Evolutionary conservation across 2,888 invertebrate genomes (phyloP), one percentile per base, ranked within the genome.

Genomic region (Escarpia spicata): DNA sequence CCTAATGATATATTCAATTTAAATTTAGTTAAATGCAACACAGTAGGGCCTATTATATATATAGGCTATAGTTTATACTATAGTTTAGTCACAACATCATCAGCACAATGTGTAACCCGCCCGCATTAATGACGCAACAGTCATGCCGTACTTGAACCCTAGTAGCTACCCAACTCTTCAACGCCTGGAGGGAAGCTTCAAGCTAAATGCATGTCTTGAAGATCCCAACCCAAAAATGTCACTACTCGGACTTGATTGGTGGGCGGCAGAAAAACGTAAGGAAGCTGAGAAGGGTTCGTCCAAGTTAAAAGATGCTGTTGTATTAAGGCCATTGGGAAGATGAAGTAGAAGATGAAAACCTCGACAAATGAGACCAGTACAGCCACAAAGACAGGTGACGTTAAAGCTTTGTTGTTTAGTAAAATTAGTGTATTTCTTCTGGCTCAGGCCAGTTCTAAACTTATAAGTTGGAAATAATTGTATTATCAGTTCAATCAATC

Each of bases 231-330:
- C 95, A 2, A 93, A 93, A 92, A 92, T 93, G 37, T 97, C 97
- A 3, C 93, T 96, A 15, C 94, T 96, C 12, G 97, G 97, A 0
- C 94, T 97, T 52, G 97, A 97, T 93, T 95, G 94, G 93, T 94
- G 97, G 19, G 97, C 97, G 12, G 96, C 95, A 9, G 95, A 95
- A 19, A 97, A 97, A 94, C 94, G 96, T 10, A 95, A 95, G 43
- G 94, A 94, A 60, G 92, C 93, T 31, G 94, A 94, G 60, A 93
- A 93, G 37, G 94, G 93, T 3, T 90, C 45, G 12, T 90, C 91
- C 19, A 94, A 95, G 92, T 96, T 96, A 37, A 2, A 95, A 94
- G 93, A 95, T 95, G 9, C 93, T 94, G 1, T 96, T 96, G 9
- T 96, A 95, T 92, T 94, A 93, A 93, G 95, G 95, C 93, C 95